A percentile compares a stretch with the other conserved stretches of the same genome.
phyloP scores from a whole-genome alignment of 2,113 vertebrate genomes.

The Campylorhamphus procurvoides region DNA sequence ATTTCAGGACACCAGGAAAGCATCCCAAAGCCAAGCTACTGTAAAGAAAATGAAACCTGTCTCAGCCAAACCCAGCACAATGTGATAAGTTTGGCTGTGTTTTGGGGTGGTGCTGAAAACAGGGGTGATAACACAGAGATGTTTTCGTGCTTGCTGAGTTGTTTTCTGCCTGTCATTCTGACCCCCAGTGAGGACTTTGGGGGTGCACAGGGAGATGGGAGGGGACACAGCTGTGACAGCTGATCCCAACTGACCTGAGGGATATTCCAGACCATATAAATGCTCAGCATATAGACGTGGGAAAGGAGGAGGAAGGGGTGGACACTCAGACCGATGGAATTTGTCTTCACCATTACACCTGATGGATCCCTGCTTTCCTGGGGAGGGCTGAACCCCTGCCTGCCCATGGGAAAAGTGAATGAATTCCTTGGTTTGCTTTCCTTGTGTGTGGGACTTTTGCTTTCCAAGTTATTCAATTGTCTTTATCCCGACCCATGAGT shows the following conservation, averaged over 20 bases:
- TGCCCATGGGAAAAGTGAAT: background rate
- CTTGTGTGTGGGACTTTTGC: background rate
- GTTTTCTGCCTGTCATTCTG: background rate
- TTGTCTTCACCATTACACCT: background rate
- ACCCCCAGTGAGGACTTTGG: no score
- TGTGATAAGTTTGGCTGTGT: no score
- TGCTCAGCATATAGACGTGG: fast-evolving
- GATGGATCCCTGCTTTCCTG: background rate
- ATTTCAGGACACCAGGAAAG: background rate
- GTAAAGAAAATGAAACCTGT: no score
- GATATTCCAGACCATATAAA: background rate
- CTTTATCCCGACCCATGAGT: fast-evolving
- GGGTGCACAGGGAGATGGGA: background rate
- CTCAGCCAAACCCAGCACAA: no score
- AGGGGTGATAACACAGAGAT: background rate
- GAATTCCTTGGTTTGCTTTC: background rate
- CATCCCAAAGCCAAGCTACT: background rate
- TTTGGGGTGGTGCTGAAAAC: background rate
- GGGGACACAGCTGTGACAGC: background rate
- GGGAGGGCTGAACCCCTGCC: no score
- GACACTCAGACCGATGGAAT: background rate
- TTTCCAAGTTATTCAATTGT: background rate
- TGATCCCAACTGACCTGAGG: background rate
- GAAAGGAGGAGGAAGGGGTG: background rate
- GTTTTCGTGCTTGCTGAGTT: background rate